These are phyloP conservation scores for Zaprionus africanus DNA, from an alignment of 1,140 invertebrate genomes.

Conservation along the genomic window DNA sequence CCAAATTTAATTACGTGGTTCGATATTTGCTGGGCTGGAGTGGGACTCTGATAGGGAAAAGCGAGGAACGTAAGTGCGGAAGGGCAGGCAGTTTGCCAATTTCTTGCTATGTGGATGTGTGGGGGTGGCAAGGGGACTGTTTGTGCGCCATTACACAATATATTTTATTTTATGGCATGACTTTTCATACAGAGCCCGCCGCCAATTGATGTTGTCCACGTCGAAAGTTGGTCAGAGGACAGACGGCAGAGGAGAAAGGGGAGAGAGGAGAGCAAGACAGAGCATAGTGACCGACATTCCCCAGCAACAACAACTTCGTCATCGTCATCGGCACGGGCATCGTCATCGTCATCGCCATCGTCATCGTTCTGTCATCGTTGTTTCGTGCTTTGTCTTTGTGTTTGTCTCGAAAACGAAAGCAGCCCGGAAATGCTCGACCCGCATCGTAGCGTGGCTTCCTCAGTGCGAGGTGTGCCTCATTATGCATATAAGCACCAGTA, in stretches of 20 bases:
- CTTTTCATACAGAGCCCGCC: constrained; percentile 63
- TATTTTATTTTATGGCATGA: constrained; percentile 72
- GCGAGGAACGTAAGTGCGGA: not conserved
- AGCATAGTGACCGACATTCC: constrained; percentile 46
- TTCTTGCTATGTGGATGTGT: constrained; percentile 29
- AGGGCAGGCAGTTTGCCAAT: constrained; percentile 27
- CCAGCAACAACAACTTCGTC: constrained; percentile 33
- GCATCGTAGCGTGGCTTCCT: constrained; percentile 42
- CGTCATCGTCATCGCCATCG: constrained; percentile 25
- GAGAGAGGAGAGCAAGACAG: not conserved
- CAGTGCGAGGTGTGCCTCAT: constrained; percentile 42
- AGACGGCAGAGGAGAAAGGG: not conserved
- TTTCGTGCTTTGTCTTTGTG: constrained; percentile 46
- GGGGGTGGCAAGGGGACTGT: not conserved
- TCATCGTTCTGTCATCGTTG: not conserved
- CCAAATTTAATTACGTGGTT: constrained; percentile 67
- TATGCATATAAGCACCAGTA: constrained; percentile 48
- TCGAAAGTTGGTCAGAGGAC: constrained; percentile 16
- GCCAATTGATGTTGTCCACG: constrained; percentile 61
- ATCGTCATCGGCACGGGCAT: constrained; percentile 19
- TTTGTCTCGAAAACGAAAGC: constrained; percentile 73
- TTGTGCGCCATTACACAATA: constrained; percentile 65
- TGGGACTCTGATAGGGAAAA: not conserved
- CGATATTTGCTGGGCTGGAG: not conserved
- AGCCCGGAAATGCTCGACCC: constrained; percentile 68